Conservation (phyloP, 2,888 invertebrate genomes). For the Anoplius nigerrimus region DNA sequence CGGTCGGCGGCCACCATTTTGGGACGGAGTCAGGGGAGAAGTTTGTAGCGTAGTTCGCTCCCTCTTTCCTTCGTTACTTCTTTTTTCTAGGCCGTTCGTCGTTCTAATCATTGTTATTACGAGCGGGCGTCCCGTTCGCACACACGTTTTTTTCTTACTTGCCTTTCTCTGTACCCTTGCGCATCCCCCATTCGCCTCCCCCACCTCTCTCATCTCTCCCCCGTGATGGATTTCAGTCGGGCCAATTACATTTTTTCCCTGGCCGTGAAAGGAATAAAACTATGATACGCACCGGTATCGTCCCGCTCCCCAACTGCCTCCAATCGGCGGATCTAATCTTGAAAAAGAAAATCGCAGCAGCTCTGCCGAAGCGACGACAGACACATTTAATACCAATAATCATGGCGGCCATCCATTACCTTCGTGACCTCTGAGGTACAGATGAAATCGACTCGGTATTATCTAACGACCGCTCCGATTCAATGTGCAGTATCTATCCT, state of each 20-base stretch:
- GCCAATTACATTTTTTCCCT: constrained; percentile 63
- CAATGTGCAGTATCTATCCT: too few species aligned
- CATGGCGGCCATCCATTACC: constrained; percentile 14
- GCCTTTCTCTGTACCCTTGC: constrained; percentile 41
- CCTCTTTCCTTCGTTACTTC: constrained; percentile 12
- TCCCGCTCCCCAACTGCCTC: constrained; percentile 56
- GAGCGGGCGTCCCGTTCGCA: constrained; percentile 58
- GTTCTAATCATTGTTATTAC: constrained; percentile 72
- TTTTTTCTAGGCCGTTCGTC: constrained; percentile 63
- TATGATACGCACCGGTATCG: constrained; percentile 51
- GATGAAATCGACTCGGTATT: too few species aligned
- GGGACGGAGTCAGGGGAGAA: constrained; percentile 24
- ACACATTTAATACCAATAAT: constrained; percentile 54
- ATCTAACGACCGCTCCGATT: too few species aligned
- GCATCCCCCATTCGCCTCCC: constrained; percentile 26
- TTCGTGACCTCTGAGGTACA: too few species aligned
- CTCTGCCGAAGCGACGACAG: constrained; percentile 50
- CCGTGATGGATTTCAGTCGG: constrained; percentile 59
- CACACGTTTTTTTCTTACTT: constrained; percentile 53
- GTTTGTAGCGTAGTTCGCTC: neutral
- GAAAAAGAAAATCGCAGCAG: constrained; percentile 38
- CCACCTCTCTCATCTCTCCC: constrained; percentile 18
- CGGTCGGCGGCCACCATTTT: constrained; percentile 46
- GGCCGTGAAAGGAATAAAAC: constrained; percentile 57
- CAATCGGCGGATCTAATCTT: constrained; percentile 31